A percentile compares a stretch with the other conserved stretches of the same genome.
Conservation (phyloP, 2,797 vertebrate genomes). For the Cossypha niveicapilla region DNA sequence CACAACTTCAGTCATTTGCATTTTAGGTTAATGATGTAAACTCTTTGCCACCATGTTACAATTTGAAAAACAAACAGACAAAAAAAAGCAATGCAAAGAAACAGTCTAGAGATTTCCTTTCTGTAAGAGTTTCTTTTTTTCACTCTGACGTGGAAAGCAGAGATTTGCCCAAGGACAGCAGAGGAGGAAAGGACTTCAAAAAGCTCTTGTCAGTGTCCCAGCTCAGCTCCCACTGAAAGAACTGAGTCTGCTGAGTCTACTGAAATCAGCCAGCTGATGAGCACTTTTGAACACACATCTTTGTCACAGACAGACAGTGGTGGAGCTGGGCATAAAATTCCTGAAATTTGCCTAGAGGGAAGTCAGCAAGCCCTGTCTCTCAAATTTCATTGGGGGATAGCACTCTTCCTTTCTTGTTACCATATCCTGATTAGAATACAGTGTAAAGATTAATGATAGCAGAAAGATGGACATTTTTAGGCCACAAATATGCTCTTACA, state of each 20-base stretch:
- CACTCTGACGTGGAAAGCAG: not conserved
- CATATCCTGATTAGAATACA: constrained; percentile 30
- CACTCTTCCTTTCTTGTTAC: not conserved
- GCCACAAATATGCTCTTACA: not conserved
- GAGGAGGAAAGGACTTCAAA: not conserved
- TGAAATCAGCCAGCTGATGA: not conserved
- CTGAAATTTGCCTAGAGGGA: not conserved
- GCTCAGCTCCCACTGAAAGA: not conserved
- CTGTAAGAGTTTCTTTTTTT: not conserved
- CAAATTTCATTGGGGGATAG: not conserved
- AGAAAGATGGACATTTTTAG: constrained; percentile 13
- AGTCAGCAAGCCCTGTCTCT: not conserved
- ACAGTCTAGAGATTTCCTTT: not conserved
- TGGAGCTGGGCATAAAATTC: not conserved
- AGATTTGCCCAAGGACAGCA: not conserved
- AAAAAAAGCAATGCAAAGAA: not conserved
- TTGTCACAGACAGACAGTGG: not conserved
- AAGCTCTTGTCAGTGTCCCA: not conserved
- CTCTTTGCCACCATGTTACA: not conserved
- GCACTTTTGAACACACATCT: not conserved
- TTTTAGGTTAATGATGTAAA: not conserved
- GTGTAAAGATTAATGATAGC: not conserved
- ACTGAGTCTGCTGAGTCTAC: not conserved
- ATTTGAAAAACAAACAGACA: not conserved
- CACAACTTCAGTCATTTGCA: not conserved